Conservation (phyloP, 2,113 vertebrate genomes). For the Cyanocitta stelleri region DNA sequence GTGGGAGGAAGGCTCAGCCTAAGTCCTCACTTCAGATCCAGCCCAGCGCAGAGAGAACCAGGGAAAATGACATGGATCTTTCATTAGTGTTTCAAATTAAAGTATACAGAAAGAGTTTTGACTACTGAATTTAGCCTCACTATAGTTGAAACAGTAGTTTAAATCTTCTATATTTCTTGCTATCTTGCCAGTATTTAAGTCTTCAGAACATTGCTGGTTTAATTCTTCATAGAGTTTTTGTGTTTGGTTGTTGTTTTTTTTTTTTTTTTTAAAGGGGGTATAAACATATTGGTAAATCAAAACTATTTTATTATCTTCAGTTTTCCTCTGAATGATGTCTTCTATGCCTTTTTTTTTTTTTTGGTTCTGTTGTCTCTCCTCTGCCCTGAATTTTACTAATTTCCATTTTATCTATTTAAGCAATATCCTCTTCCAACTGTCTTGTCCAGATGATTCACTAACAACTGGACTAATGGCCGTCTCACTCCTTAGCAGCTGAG, state of each 20-base stretch:
- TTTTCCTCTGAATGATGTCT: background rate
- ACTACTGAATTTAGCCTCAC: background rate
- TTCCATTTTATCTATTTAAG: slow-evolving; percentile 7
- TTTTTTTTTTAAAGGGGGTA: background rate
- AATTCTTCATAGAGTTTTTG: background rate
- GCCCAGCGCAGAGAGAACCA: fast-evolving
- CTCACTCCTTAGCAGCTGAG: slow-evolving; percentile 55
- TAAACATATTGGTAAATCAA: background rate
- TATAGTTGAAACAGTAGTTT: background rate
- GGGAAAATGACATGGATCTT: fast-evolving
- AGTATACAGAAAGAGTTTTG: background rate
- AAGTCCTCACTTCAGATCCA: background rate
- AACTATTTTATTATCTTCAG: background rate
- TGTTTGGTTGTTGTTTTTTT: background rate
- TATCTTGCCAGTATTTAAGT: background rate
- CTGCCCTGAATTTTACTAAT: background rate
- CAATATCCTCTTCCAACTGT: slow-evolving; percentile 36
- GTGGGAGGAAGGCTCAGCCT: background rate
- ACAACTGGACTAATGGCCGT: slow-evolving; percentile 63
- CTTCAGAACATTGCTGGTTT: background rate
- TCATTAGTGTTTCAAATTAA: background rate
- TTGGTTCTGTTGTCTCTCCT: background rate
- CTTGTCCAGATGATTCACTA: slow-evolving; percentile 69
- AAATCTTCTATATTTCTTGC: background rate
- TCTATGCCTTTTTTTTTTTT: background rate